Percentiles rank a stretch among this genome's conserved stretches.
phyloP scores from a whole-genome alignment of 2,113 vertebrate species.

The Hippocampus zosterae region DNA sequence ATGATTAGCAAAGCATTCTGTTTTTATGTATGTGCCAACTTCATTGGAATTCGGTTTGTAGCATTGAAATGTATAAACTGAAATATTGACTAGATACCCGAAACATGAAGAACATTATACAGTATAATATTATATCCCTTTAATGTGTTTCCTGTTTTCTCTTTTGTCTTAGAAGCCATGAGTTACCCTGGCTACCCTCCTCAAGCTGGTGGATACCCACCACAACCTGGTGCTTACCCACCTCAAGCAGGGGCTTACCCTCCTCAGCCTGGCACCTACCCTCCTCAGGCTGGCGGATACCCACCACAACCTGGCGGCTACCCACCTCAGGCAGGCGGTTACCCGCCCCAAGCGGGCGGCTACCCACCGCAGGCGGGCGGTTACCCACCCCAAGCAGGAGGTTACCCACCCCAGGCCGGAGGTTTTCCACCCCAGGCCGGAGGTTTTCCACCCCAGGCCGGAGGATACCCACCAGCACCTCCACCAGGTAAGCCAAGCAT shows the following conservation, averaged over 20 bases:
- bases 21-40: no score
- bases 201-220: conserved; percentile 53
- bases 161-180: conserved; percentile 75
- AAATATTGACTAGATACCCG: not conserved
- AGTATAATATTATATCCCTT: not conserved
- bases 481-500: conserved; percentile 58
- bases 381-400: conserved; percentile 54
- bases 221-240: conserved; percentile 58
- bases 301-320: conserved; percentile 70
- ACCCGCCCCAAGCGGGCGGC: conserved; percentile 49
- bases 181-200: conserved; percentile 87
- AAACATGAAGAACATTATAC: not conserved
- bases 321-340: conserved; percentile 48
- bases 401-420: not conserved
- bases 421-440: conserved; percentile 20
- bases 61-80: no score
- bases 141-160: conserved; percentile 4
- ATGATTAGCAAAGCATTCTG: no score
- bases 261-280: conserved; percentile 62
- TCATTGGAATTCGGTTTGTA: no score
- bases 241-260: conserved; percentile 60
- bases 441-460: conserved; percentile 24
- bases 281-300: conserved; percentile 69
- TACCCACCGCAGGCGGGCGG: conserved; percentile 40
- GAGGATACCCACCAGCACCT: conserved; percentile 54